phyloP scores from a whole-genome alignment of 2,888 invertebrate genomes.

The Oxytorus armatus region DNA sequence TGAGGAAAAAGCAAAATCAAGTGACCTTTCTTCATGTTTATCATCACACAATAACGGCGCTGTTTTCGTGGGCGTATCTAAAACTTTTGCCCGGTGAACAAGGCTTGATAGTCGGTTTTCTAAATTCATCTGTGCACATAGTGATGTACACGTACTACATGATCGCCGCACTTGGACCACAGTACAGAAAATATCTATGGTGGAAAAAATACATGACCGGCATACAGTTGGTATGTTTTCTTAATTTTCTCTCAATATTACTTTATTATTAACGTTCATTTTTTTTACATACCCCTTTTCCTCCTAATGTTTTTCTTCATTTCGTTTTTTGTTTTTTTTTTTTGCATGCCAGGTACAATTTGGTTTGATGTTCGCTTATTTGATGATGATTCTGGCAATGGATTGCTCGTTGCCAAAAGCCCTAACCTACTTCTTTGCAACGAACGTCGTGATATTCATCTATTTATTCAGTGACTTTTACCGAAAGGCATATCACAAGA shows the following conservation, averaged over 20 bases:
- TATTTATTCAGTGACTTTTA: constrained; percentile 87
- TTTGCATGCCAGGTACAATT: constrained; percentile 87
- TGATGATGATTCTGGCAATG: constrained; percentile 85
- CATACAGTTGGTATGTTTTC: constrained; percentile 91
- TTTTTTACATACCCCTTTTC: too few species aligned
- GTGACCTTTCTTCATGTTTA: constrained; percentile 87
- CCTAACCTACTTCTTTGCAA: constrained; percentile 86
- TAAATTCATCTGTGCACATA: constrained; percentile 92
- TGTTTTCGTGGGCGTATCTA: constrained; percentile 84
- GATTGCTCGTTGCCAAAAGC: constrained; percentile 87
- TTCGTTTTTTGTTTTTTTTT: constrained; percentile 21
- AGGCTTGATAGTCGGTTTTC: constrained; percentile 88
- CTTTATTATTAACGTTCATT: not conserved
- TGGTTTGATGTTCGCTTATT: constrained; percentile 88
- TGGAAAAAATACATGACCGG: constrained; percentile 94
- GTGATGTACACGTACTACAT: constrained; percentile 94
- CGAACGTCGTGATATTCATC: constrained; percentile 86
- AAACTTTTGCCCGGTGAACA: constrained; percentile 88
- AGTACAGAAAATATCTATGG: constrained; percentile 90
- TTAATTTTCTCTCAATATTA: constrained; percentile 2
- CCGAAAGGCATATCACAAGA: constrained; percentile 85
- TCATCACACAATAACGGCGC: constrained; percentile 85
- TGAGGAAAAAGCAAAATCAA: constrained; percentile 87
- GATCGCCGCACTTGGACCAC: constrained; percentile 90
- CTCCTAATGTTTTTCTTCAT: constrained; percentile 1